Evolutionary conservation across 2,113 vertebrate genomes (phyloP).

Genomic region (Ardeotis arabs): DNA sequence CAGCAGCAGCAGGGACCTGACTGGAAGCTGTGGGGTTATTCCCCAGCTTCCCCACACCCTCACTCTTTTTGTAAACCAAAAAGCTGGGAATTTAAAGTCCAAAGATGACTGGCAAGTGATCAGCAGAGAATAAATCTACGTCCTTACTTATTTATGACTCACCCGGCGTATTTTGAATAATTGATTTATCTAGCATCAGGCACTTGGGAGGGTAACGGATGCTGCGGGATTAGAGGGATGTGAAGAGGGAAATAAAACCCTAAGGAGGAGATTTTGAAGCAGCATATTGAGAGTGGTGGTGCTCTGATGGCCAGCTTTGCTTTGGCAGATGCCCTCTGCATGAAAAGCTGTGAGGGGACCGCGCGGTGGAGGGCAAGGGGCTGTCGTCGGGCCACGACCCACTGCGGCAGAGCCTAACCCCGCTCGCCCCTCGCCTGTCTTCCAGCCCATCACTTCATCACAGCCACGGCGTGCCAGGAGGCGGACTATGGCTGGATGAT

Average conservation of each 20-base stretch:
- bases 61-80: background rate
- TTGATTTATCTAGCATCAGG: background rate
- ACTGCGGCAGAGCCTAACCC: background rate
- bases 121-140: background rate
- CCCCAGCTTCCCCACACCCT: background rate
- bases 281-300: background rate
- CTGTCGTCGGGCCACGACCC: rapidly evolving
- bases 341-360: rapidly evolving
- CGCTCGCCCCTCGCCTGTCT: background rate
- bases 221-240: background rate
- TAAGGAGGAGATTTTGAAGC: background rate
- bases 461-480: conserved; percentile 74
- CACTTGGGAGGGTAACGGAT: rapidly evolving
- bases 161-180: background rate
- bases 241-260: background rate
- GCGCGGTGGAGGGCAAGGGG: rapidly evolving
- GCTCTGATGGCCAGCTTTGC: background rate
- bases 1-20: background rate
- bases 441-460: conserved; percentile 74
- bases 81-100: background rate
- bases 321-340: background rate
- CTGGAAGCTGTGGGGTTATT: background rate
- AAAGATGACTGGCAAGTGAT: rapidly evolving
- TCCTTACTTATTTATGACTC: background rate
- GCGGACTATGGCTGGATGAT: conserved; percentile 76